Evolutionary conservation across 2,797 vertebrate species (phyloP).

Genomic region (Siniperca undulata): DNA sequence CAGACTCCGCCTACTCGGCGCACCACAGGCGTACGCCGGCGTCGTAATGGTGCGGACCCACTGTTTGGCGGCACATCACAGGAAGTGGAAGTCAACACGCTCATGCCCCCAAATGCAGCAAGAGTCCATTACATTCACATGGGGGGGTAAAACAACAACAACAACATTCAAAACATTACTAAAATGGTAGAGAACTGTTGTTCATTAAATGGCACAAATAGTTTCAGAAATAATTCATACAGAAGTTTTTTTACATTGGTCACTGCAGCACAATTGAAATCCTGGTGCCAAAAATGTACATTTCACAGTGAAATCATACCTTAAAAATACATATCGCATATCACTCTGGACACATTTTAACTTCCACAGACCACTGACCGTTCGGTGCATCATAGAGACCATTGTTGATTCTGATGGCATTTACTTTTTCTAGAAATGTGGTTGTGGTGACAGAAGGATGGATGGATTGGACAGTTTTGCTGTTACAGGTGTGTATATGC

Average conservation of each 20-base stretch:
- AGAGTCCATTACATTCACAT: background rate
- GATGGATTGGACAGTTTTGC: background rate
- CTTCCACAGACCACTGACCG: background rate
- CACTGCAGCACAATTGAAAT: too few relatives aligned
- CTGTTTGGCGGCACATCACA: background rate
- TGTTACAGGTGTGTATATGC: background rate
- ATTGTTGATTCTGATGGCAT: background rate
- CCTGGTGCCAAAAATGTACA: background rate
- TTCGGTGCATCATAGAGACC: background rate
- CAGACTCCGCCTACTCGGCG: too few relatives aligned
- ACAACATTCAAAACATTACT: background rate
- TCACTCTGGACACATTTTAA: background rate
- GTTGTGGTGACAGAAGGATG: background rate
- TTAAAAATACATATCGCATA: background rate
- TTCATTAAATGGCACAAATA: background rate
- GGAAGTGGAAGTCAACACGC: conserved; percentile 33
- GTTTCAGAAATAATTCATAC: background rate
- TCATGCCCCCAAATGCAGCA: background rate
- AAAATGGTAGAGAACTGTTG: background rate
- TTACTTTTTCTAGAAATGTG: background rate
- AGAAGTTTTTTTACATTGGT: too few relatives aligned
- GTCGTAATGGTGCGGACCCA: too few relatives aligned
- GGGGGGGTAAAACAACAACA: too few relatives aligned
- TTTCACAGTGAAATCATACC: background rate
- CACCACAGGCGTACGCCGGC: too few relatives aligned